phyloP scores from a whole-genome alignment of 1,140 invertebrate species.

The Drosophila tristis region DNA sequence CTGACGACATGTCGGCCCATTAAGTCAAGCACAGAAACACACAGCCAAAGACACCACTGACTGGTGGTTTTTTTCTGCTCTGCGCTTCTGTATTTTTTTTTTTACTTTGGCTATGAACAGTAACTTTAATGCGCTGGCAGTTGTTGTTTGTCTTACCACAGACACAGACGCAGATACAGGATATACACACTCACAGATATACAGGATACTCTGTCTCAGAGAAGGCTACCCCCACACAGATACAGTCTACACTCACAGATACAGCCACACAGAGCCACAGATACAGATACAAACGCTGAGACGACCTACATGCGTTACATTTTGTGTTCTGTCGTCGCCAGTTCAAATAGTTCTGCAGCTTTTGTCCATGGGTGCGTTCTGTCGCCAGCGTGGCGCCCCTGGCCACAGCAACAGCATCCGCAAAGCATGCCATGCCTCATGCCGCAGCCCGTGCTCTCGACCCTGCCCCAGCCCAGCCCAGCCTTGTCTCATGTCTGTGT shows the following conservation, averaged over 20 bases:
- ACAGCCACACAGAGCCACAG: slow-evolving; percentile 13
- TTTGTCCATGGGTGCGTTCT: slow-evolving; percentile 72
- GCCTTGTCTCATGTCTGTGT: slow-evolving; percentile 27
- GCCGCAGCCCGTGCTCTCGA: neutral
- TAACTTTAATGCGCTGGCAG: slow-evolving; percentile 48
- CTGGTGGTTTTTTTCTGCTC: slow-evolving; percentile 8
- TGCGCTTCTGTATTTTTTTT: too few species aligned
- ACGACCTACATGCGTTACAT: slow-evolving; percentile 55
- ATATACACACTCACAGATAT: slow-evolving; percentile 27
- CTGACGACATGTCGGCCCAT: slow-evolving; percentile 59
- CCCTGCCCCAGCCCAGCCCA: neutral
- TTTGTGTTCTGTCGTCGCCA: slow-evolving; percentile 57
- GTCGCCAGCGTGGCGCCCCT: slow-evolving; percentile 62
- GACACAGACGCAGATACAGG: slow-evolving; percentile 14
- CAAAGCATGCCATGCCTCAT: neutral
- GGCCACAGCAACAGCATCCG: slow-evolving; percentile 64
- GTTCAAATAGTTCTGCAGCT: slow-evolving; percentile 42
- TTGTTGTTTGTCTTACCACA: slow-evolving; percentile 50
- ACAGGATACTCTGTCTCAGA: neutral
- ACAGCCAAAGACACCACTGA: slow-evolving; percentile 7
- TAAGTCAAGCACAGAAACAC: slow-evolving; percentile 53
- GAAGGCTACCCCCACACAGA: slow-evolving; percentile 8
- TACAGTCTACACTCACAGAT: neutral
- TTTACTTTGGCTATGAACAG: slow-evolving; percentile 28
- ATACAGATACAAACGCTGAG: slow-evolving; percentile 11